Conservation (phyloP, 2,888 invertebrate genomes). For the Synergus japonicus region DNA sequence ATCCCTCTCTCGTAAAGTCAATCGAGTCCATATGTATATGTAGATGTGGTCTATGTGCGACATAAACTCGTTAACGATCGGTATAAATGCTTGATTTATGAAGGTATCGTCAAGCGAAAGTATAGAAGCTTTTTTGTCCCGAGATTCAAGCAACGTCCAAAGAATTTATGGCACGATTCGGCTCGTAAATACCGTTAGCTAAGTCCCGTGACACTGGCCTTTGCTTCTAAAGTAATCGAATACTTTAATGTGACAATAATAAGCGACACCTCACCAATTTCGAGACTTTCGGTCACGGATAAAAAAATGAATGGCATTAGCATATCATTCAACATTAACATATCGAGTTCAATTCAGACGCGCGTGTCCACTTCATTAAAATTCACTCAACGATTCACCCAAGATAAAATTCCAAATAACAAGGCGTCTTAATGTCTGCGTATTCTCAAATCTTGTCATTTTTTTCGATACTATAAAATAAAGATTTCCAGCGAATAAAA, state of each 20-base stretch:
- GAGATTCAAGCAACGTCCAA: slow-evolving; percentile 37
- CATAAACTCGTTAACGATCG: slow-evolving; percentile 53
- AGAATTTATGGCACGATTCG: slow-evolving; percentile 21
- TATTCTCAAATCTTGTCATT: not conserved
- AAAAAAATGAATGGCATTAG: slow-evolving; percentile 18
- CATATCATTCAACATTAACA: not conserved
- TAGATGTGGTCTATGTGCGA: slow-evolving; percentile 4
- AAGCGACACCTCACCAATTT: slow-evolving; percentile 35
- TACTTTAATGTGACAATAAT: slow-evolving; percentile 37
- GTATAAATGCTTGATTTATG: slow-evolving; percentile 58
- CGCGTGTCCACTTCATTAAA: slow-evolving; percentile 29
- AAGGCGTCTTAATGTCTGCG: not conserved
- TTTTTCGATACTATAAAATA: not conserved
- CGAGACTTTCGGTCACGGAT: not conserved
- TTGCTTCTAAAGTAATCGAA: slow-evolving; percentile 29
- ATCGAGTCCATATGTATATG: slow-evolving; percentile 7
- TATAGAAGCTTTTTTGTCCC: slow-evolving; percentile 15
- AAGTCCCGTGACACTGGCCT: not conserved
- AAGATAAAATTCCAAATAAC: not conserved
- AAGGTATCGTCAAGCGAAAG: slow-evolving; percentile 7
- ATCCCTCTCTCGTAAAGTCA: not conserved
- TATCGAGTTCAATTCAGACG: not conserved
- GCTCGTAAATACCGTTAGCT: slow-evolving; percentile 22
- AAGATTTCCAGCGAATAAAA: not conserved
- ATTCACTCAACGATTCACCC: not conserved